Percentiles rank a stretch among this genome's conserved stretches.
phyloP scores from a whole-genome alignment of 2,888 invertebrate species.

The Parasteatoda lunata region DNA sequence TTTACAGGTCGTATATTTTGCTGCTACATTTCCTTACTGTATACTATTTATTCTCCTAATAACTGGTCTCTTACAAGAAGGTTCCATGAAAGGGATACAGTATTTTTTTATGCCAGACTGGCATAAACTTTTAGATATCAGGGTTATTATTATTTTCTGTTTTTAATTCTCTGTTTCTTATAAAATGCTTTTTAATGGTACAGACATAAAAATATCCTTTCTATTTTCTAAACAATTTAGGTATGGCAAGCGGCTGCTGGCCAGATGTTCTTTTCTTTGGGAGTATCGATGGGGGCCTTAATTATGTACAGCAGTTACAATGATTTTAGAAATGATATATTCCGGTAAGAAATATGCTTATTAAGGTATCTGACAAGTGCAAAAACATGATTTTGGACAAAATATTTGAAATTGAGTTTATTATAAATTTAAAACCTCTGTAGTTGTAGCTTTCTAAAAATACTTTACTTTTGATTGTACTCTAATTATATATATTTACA shows the following conservation, averaged over 20 bases:
- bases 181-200: too few species aligned
- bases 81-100: conserved; percentile 72
- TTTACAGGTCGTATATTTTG: conserved; percentile 72
- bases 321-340: conserved; percentile 75
- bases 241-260: conserved; percentile 76
- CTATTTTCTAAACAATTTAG: conserved; percentile 63
- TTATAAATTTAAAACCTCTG: too few species aligned
- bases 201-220: too few species aligned
- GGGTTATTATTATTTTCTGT: conserved; percentile 63
- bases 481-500: too few species aligned
- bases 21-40: conserved; percentile 73
- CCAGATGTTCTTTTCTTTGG: conserved; percentile 76
- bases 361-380: too few species aligned
- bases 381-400: too few species aligned
- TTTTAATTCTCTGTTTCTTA: neutral
- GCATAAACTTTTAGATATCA: conserved; percentile 71
- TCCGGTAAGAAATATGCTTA: conserved; percentile 71
- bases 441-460: too few species aligned
- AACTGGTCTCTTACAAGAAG: conserved; percentile 71
- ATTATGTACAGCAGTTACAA: conserved; percentile 76
- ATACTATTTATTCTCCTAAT: conserved; percentile 72
- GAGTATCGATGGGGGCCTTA: conserved; percentile 75
- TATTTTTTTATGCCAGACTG: conserved; percentile 72
- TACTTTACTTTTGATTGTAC: too few species aligned
- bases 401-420: too few species aligned